phyloP scores from a whole-genome alignment of 1,140 invertebrate species.

The Lysiphlebus fabarum region DNA sequence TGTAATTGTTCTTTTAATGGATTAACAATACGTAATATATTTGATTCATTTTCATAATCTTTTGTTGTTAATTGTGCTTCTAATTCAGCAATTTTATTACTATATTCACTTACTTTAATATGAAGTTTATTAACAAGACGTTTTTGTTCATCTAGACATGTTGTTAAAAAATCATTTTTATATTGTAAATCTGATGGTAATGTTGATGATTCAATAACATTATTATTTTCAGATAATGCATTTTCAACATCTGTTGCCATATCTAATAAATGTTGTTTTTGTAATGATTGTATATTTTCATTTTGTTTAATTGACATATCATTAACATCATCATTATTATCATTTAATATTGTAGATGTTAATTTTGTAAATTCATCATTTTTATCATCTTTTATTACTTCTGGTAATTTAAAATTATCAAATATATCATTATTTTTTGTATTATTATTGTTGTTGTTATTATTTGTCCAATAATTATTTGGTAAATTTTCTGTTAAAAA shows the following conservation, averaged over 20 bases:
- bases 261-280: conserved; percentile 46
- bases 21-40: conserved; percentile 52
- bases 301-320: neutral
- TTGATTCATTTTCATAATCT: conserved; percentile 49
- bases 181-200: conserved; percentile 38
- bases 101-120: conserved; percentile 45
- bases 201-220: conserved; percentile 23
- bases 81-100: conserved; percentile 49
- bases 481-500: too few relatives aligned
- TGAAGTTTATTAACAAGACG: conserved; percentile 52
- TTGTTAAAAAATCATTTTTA: conserved; percentile 55
- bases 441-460: too few relatives aligned
- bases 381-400: conserved; percentile 19
- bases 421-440: neutral
- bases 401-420: conserved; percentile 11
- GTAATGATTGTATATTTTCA: conserved; percentile 29
- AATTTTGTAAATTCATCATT: conserved; percentile 6
- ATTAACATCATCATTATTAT: neutral
- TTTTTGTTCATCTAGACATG: conserved; percentile 55
- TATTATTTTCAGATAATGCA: conserved; percentile 32
- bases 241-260: conserved; percentile 43
- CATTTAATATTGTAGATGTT: too few relatives aligned
- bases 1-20: conserved; percentile 63
- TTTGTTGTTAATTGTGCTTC: conserved; percentile 50
- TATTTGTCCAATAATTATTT: too few relatives aligned